A percentile compares a stretch with the other conserved stretches of the same genome.
Evolutionary conservation across 2,113 vertebrate species (phyloP).

Genomic region (Heloderma charlesbogerti): DNA sequence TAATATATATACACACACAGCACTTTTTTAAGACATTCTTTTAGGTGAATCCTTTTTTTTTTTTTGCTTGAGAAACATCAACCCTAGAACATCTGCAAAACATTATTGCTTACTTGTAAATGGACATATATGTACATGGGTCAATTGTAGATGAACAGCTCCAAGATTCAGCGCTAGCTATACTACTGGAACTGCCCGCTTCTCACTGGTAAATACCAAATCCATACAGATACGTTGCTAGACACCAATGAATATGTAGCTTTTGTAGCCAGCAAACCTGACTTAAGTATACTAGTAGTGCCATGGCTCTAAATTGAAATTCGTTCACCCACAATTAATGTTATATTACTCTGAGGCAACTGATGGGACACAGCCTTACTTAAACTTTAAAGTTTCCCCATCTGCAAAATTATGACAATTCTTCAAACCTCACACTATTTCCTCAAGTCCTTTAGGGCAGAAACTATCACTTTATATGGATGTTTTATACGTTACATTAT

Average conservation of each 20-base stretch:
- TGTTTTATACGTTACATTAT: neutral
- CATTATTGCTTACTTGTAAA: neutral
- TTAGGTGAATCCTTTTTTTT: neutral
- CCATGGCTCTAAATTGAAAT: neutral
- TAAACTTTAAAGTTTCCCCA: neutral
- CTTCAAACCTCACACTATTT: too few relatives aligned
- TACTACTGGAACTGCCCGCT: neutral
- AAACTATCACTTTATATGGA: neutral
- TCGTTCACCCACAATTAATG: neutral
- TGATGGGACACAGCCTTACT: neutral
- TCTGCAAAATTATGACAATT: neutral
- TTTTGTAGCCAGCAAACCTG: neutral
- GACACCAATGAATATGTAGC: neutral
- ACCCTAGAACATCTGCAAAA: slow-evolving; percentile 21
- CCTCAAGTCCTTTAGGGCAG: neutral
- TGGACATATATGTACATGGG: neutral
- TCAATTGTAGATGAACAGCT: slow-evolving; percentile 18
- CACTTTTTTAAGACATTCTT: neutral
- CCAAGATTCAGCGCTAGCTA: too few relatives aligned
- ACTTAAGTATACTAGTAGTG: neutral
- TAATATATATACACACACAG: neutral
- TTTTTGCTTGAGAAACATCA: neutral
- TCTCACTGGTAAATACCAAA: neutral
- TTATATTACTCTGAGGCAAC: neutral
- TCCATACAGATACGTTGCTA: neutral